Conservation (phyloP, 2,113 vertebrate species). For the Salvelinus namaycush region DNA sequence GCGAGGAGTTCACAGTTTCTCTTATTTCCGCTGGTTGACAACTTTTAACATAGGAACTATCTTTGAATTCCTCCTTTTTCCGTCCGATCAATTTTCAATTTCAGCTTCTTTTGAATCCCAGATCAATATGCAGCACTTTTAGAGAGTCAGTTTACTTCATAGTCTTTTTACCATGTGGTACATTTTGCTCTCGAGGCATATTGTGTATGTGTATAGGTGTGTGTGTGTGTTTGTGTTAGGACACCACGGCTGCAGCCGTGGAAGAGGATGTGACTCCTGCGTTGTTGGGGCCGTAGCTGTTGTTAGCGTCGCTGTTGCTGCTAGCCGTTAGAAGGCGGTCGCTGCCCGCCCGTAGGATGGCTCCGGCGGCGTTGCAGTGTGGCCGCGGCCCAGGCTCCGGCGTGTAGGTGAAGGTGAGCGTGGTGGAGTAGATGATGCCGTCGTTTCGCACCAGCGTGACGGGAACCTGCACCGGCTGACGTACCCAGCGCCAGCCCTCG, state of each 20-base stretch:
- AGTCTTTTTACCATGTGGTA: slow-evolving; percentile 49
- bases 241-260: slow-evolving; percentile 92
- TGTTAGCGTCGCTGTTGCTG: slow-evolving; percentile 79
- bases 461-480: slow-evolving; percentile 97
- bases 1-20: slow-evolving; percentile 55
- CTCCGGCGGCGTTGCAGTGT: slow-evolving; percentile 95
- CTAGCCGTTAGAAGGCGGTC: slow-evolving; percentile 84
- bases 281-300: slow-evolving; percentile 73
- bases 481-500: slow-evolving; percentile 98
- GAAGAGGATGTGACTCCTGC: slow-evolving; percentile 89
- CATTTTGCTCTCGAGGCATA: slow-evolving; percentile 59
- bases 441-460: slow-evolving; percentile 98
- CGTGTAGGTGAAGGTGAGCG: slow-evolving; percentile 98
- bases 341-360: slow-evolving; percentile 89
- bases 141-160: slow-evolving; percentile 63
- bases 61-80: slow-evolving; percentile 15
- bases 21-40: slow-evolving; percentile 56
- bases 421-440: slow-evolving; percentile 99
- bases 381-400: slow-evolving; percentile 95
- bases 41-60: not conserved
- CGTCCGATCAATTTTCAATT: slow-evolving; percentile 29
- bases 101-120: slow-evolving; percentile 59
- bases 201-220: slow-evolving; percentile 63
- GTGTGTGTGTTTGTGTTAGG: slow-evolving; percentile 84
- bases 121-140: slow-evolving; percentile 79